Evolutionary conservation across 2,888 invertebrate species (phyloP).

Genomic region (Dynastes grantii): DNA sequence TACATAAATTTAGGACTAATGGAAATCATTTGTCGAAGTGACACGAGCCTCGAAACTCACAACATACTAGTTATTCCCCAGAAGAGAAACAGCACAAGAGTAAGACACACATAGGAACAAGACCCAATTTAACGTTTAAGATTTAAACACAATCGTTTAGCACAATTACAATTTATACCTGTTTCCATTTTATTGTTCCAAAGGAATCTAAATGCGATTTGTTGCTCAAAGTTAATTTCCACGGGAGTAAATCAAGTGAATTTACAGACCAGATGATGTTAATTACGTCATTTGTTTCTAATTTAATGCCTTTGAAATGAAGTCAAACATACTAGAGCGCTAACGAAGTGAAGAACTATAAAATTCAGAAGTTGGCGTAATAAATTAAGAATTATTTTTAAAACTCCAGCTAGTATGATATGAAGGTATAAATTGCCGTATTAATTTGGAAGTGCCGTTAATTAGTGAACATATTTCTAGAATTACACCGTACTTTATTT

Average conservation of each 20-base stretch:
- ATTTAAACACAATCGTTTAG: slow-evolving; percentile 2
- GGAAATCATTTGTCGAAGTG: too few species aligned
- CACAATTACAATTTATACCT: not conserved
- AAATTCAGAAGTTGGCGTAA: slow-evolving; percentile 16
- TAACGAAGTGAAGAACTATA: slow-evolving; percentile 23
- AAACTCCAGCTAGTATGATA: not conserved
- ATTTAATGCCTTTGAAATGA: slow-evolving; percentile 28
- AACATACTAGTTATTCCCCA: too few species aligned
- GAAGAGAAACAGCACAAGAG: too few species aligned
- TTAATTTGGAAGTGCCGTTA: slow-evolving; percentile 18
- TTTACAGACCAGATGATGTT: slow-evolving; percentile 37
- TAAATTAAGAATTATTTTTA: slow-evolving; percentile 23
- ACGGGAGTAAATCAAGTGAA: slow-evolving; percentile 21
- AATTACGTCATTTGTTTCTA: slow-evolving; percentile 36
- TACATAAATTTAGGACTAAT: too few species aligned
- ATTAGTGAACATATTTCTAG: slow-evolving; percentile 8
- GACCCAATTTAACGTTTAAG: not conserved
- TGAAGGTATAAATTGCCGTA: slow-evolving; percentile 2
- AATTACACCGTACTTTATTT: not conserved
- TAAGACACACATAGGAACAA: not conserved
- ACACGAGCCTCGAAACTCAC: too few species aligned
- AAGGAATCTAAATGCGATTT: slow-evolving; percentile 16
- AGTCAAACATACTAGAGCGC: slow-evolving; percentile 6
- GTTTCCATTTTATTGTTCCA: slow-evolving; percentile 6
- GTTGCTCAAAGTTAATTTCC: slow-evolving; percentile 19